phyloP scores from a whole-genome alignment of 2,113 vertebrate genomes.

The Muscicapa adusta region DNA sequence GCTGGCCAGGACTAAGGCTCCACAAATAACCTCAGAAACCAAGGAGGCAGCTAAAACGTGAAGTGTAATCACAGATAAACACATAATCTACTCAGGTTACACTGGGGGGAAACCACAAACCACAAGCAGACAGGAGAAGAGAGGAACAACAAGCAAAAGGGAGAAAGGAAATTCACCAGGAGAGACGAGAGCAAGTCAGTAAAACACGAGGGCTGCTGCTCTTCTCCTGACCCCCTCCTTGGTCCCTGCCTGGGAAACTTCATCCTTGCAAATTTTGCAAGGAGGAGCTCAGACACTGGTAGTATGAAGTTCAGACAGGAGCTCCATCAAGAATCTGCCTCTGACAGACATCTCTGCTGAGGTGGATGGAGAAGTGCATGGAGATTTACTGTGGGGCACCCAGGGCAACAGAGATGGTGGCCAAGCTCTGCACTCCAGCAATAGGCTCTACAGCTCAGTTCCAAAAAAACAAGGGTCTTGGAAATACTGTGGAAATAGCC shows the following conservation, averaged over 20 bases:
- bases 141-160: not conserved
- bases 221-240: not conserved
- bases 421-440: not conserved
- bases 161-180: not conserved
- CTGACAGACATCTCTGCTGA: not conserved
- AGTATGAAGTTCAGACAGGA: not conserved
- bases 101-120: not conserved
- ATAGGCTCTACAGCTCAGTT: not conserved
- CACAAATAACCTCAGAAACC: constrained; percentile 18
- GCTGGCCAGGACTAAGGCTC: not conserved
- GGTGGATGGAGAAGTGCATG: not conserved
- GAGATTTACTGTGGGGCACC: not conserved
- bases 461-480: not conserved
- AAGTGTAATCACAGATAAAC: not conserved
- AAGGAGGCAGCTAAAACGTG: not conserved
- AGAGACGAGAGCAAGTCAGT: not conserved
- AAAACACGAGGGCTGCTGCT: not conserved
- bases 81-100: constrained; percentile 47
- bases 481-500: not conserved
- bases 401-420: not conserved
- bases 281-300: not conserved
- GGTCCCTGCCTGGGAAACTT: not conserved
- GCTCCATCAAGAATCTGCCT: not conserved
- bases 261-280: not conserved
- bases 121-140: constrained; percentile 3